Conservation (phyloP, 1,140 invertebrate species). For the Periplaneta americana region DNA sequence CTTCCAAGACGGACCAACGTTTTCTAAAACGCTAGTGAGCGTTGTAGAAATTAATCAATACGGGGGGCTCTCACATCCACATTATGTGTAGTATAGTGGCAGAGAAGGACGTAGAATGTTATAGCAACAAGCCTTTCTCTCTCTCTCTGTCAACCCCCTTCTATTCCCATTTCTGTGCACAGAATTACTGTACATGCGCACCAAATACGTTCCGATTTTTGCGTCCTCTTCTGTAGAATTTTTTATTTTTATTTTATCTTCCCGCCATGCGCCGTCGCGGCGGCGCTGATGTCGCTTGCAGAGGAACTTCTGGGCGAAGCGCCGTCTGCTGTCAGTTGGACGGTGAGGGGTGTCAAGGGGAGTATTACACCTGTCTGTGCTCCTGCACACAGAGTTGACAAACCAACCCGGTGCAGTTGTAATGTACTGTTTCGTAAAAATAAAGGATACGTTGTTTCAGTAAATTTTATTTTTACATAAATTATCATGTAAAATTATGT, state of each 20-base stretch:
- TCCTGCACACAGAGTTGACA: no score
- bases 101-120: not conserved
- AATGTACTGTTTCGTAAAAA: not conserved
- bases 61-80: not conserved
- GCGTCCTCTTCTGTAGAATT: not conserved
- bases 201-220: not conserved
- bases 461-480: not conserved
- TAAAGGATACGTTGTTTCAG: not conserved
- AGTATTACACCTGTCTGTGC: no score
- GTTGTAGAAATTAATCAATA: not conserved
- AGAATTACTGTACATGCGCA: not conserved
- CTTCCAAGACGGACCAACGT: not conserved
- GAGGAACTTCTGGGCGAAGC: not conserved
- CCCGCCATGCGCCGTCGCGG: not conserved
- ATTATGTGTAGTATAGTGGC: not conserved
- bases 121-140: not conserved
- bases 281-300: not conserved
- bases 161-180: not conserved
- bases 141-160: not conserved
- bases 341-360: no score
- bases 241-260: not conserved
- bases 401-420: not conserved
- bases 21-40: not conserved
- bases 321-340: not conserved
- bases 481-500: not conserved